These are phyloP conservation scores for Ochropleura leucogaster DNA, from an alignment of 2,888 invertebrate species.

Conservation along the genomic window DNA sequence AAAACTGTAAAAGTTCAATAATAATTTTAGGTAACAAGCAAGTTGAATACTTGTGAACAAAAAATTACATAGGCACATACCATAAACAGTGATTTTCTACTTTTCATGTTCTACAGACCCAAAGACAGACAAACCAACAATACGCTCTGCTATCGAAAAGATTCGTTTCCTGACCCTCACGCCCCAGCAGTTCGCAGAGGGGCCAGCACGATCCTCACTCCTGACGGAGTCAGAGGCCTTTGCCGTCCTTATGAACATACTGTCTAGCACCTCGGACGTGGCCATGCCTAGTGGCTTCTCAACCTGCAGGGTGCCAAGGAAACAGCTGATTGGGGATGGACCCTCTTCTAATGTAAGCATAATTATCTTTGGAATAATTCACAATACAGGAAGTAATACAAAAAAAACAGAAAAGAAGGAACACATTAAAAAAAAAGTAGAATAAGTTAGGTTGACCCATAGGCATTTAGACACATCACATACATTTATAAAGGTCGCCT, in stretches of 20 bases:
- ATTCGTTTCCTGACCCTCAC: constrained; percentile 95
- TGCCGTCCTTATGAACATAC: constrained; percentile 95
- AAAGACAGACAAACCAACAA: constrained; percentile 80
- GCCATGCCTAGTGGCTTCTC: constrained; percentile 95
- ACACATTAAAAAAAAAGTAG: too few species aligned
- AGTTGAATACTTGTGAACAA: background rate
- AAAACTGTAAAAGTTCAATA: background rate
- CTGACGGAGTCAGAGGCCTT: constrained; percentile 94
- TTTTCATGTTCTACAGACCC: constrained; percentile 67
- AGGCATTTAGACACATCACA: too few species aligned
- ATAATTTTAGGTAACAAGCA: background rate
- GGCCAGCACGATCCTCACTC: constrained; percentile 94
- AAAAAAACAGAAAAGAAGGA: too few species aligned
- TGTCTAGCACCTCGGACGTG: constrained; percentile 92
- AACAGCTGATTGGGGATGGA: constrained; percentile 82
- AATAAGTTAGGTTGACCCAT: too few species aligned
- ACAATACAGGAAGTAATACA: too few species aligned
- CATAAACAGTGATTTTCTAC: background rate
- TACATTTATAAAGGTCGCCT: too few species aligned
- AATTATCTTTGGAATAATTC: background rate
- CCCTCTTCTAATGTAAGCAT: constrained; percentile 75
- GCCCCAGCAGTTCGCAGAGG: constrained; percentile 95
- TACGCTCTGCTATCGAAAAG: constrained; percentile 93
- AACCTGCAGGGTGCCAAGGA: constrained; percentile 86
- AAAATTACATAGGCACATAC: background rate